phyloP scores from a whole-genome alignment of 2,888 invertebrate genomes.

The Xestia ashworthii region DNA sequence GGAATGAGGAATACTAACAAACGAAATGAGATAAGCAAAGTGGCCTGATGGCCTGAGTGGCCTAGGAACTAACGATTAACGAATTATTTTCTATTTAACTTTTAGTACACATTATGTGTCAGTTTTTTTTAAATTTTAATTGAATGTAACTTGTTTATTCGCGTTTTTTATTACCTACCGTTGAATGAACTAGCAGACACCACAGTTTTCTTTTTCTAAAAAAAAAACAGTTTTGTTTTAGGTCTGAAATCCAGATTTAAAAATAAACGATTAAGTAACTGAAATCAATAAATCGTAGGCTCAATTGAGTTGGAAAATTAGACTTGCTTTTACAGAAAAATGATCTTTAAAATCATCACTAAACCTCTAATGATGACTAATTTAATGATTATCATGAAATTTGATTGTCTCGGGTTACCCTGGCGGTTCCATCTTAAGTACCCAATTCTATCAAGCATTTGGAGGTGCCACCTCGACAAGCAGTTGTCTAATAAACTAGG shows the following conservation, averaged over 20 bases:
- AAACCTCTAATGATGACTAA: neutral
- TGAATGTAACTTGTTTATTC: too few relatives aligned
- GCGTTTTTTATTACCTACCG: neutral
- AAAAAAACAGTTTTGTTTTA: neutral
- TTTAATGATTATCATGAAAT: neutral
- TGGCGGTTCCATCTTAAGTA: neutral
- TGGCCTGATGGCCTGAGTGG: too few relatives aligned
- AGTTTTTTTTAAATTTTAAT: too few relatives aligned
- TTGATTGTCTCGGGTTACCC: neutral
- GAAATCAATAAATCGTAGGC: neutral
- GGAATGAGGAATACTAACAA: too few relatives aligned
- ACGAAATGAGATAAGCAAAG: too few relatives aligned
- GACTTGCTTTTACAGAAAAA: neutral
- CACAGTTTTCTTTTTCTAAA: neutral
- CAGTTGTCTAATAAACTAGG: constrained; percentile 22
- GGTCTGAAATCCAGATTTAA: neutral
- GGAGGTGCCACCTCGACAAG: neutral
- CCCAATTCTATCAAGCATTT: neutral
- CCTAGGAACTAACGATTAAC: too few relatives aligned
- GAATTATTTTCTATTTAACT: too few relatives aligned
- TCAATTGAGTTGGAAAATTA: neutral
- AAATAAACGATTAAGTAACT: neutral
- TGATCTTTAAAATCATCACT: too few relatives aligned
- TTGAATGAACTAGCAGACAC: neutral
- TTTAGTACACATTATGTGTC: too few relatives aligned